Evolutionary conservation across 2,888 invertebrate genomes (phyloP), one percentile per base, ranked within the genome.

Genomic region (Volucella inanis): DNA sequence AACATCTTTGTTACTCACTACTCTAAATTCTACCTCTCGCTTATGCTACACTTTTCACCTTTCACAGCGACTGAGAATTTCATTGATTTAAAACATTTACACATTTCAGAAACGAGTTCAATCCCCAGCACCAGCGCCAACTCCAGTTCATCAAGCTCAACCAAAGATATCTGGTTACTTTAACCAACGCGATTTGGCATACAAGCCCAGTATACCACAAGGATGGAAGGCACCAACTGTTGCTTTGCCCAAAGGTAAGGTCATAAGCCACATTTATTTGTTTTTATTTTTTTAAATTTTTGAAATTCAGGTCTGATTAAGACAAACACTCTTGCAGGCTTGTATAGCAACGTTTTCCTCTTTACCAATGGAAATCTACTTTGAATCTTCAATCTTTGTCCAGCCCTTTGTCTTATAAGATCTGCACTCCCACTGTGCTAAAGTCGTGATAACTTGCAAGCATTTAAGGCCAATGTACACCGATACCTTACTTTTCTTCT

Each of bases 201-300:
- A 92, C 54, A 92, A 91, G 62, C 92, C 92, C 55, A 91, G 88
- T 74, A 89, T 92, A 61, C 90, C 92, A n/a, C 92, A 92, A 75
- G 92, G 92, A 41, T 92, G 92, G 92, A 91, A 90, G 77, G 90
- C 91, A 43, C 91, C 91, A n/a, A 89, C 89, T 84, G 88, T 91
- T 62, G 88, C 89, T 71, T 87, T 92, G 61, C 92, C 92, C 31
- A 90, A 89, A 89, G 92, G 92, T 92, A 88, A 88, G 84, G 74
- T 22, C 18, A 3, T 22, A 22, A 22, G 18, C 18, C 2, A 22
- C 18, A 22, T 22, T 22, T 22, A 2, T 64, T 62, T 38, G 4
- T 15, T 55, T 57, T 14, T n/a, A 0, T 10, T 15, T 59, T 41
- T 59, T 22, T 1, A 22, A 22, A 22, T 22, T 22, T 3, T 22